These are phyloP conservation scores for Ladona fulva DNA, from an alignment of 1,140 invertebrate genomes.

Conservation along the genomic window DNA sequence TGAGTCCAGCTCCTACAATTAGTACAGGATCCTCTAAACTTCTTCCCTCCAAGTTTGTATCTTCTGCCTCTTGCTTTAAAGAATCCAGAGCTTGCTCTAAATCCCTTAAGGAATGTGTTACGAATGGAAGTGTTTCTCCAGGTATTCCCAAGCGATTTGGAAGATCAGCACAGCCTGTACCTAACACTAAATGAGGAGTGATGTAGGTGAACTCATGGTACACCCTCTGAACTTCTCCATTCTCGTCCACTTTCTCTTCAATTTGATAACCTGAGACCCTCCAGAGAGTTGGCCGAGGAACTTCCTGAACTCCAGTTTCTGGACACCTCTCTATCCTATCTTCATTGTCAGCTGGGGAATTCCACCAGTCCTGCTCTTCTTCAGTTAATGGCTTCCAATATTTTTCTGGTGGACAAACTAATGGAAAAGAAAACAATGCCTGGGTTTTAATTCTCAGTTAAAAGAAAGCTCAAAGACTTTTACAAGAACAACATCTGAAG, in stretches of 20 bases:
- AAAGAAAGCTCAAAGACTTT: no score
- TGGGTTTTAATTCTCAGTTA: no score
- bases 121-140: slow-evolving; percentile 47
- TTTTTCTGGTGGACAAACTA: not conserved
- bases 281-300: slow-evolving; percentile 37
- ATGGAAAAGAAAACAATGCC: not conserved
- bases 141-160: slow-evolving; percentile 53
- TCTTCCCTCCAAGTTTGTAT: slow-evolving; percentile 2
- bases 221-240: slow-evolving; percentile 12
- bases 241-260: not conserved
- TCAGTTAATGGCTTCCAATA: not conserved
- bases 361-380: not conserved
- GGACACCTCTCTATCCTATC: slow-evolving; percentile 2
- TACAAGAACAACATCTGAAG: no score
- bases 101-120: slow-evolving; percentile 41
- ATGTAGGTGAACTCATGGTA: slow-evolving; percentile 35
- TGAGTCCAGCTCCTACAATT: slow-evolving; percentile 74
- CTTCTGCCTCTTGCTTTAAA: slow-evolving; percentile 25
- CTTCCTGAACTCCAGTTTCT: slow-evolving; percentile 17
- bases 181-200: slow-evolving; percentile 55
- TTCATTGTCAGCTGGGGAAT: not conserved
- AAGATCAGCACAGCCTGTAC: slow-evolving; percentile 66
- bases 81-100: slow-evolving; percentile 38
- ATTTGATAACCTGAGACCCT: slow-evolving; percentile 42
- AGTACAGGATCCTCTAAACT: slow-evolving; percentile 46